Evolutionary conservation across 1,140 invertebrate species (phyloP).

Genomic region (Leptinotarsa texana): DNA sequence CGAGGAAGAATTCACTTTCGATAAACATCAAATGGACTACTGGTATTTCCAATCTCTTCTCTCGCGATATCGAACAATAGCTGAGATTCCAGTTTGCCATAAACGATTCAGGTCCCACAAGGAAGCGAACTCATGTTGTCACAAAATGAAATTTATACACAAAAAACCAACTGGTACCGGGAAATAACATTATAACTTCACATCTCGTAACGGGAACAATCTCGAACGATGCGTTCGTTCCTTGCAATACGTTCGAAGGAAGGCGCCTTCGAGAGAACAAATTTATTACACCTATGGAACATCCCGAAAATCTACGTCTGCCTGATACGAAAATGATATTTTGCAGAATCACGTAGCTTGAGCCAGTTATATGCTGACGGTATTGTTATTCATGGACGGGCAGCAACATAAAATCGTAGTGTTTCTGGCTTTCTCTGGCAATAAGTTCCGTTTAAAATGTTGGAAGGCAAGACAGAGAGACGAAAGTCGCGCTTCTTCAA

Average conservation of each 20-base stretch:
- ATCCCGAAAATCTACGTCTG: conserved; percentile 14
- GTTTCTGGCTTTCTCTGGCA: conserved; percentile 19
- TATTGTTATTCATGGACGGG: conserved; percentile 36
- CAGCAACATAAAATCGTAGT: conserved; percentile 30
- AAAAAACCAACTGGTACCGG: conserved; percentile 16
- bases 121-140: background rate
- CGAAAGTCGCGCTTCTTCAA: background rate
- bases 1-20: background rate
- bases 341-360: conserved; percentile 32
- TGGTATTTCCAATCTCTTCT: background rate
- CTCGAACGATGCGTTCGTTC: background rate
- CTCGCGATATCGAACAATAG: background rate
- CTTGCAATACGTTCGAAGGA: background rate
- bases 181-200: conserved; percentile 23
- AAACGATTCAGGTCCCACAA: background rate
- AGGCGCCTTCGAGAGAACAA: conserved; percentile 10
- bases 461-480: conserved; percentile 12
- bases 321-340: conserved; percentile 31
- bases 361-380: conserved; percentile 25
- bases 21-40: background rate
- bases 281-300: conserved; percentile 21
- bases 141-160: conserved; percentile 19
- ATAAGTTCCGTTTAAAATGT: conserved; percentile 25
- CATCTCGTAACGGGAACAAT: conserved; percentile 18
- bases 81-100: background rate